A percentile compares a stretch with the other conserved stretches of the same genome.
These are phyloP conservation scores for Tragopan temminckii DNA, from an alignment of 2,797 vertebrate species.

Conservation along the genomic window DNA sequence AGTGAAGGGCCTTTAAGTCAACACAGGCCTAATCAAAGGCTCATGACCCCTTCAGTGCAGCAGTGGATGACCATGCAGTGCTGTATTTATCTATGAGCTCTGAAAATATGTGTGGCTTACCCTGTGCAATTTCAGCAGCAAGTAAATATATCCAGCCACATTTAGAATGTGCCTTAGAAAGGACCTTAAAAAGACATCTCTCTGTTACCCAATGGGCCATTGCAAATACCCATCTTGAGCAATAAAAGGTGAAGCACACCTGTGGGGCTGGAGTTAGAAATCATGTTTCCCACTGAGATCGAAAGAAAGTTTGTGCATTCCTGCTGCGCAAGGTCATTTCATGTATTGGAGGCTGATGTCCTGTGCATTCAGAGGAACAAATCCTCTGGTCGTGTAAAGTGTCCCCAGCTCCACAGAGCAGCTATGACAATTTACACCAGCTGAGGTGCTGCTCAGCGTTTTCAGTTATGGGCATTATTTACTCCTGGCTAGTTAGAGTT, in stretches of 20 bases:
- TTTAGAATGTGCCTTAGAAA: not conserved
- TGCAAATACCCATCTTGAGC: not conserved
- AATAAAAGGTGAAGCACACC: conserved; percentile 6
- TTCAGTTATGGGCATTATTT: conserved; percentile 50
- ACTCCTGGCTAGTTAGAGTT: conserved; percentile 40
- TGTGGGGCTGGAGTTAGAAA: not conserved
- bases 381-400: not conserved
- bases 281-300: not conserved
- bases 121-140: not conserved
- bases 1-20: not conserved
- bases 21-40: not conserved
- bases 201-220: not conserved
- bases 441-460: conserved; percentile 44
- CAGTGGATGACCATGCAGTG: not conserved
- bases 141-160: not conserved
- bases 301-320: not conserved
- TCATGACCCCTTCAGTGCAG: not conserved
- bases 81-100: not conserved
- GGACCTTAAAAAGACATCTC: not conserved
- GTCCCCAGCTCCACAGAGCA: not conserved
- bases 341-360: not conserved
- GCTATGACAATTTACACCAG: conserved; percentile 17
- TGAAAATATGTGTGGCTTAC: not conserved
- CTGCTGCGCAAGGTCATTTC: not conserved
- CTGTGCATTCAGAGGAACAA: not conserved